Percentiles rank a stretch among this genome's conserved stretches.
These are phyloP conservation scores for Catocala sponsa DNA, from an alignment of 2,888 invertebrate genomes.

Conservation along the genomic window DNA sequence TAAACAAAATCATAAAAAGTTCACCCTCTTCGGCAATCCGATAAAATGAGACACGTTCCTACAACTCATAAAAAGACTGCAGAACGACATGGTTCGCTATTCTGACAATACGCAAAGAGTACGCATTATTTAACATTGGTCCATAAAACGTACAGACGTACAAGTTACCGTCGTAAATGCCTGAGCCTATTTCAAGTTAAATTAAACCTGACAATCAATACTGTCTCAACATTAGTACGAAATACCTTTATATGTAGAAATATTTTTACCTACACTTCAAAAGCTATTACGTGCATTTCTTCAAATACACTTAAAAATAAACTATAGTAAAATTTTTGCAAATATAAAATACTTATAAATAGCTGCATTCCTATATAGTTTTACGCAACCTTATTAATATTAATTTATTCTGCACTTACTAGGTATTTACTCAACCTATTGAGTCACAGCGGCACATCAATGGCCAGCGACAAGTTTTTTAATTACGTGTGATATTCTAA, in stretches of 20 bases:
- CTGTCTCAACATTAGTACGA: constrained; percentile 47
- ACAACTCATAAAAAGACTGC: constrained; percentile 73
- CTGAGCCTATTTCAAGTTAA: constrained; percentile 64
- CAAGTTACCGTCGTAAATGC: constrained; percentile 70
- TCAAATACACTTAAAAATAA: too few species aligned
- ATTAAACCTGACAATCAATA: constrained; percentile 65
- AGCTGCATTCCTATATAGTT: too few species aligned
- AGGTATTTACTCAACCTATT: too few species aligned
- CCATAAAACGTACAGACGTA: constrained; percentile 71
- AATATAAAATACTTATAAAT: too few species aligned
- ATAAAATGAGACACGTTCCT: constrained; percentile 71
- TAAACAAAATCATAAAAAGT: constrained; percentile 52
- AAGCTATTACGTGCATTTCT: background rate
- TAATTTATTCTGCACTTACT: too few species aligned
- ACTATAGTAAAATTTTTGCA: too few species aligned
- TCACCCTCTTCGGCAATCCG: constrained; percentile 48
- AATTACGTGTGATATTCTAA: too few species aligned
- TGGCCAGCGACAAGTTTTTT: too few species aligned
- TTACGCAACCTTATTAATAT: too few species aligned
- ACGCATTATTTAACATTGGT: constrained; percentile 76
- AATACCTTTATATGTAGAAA: constrained; percentile 13
- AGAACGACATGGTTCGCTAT: constrained; percentile 67
- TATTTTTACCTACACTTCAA: background rate
- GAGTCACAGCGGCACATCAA: too few species aligned
- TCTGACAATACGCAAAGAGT: constrained; percentile 70